Evolutionary conservation across 1,140 invertebrate species (phyloP).

Genomic region (Eufriesea mexicana): DNA sequence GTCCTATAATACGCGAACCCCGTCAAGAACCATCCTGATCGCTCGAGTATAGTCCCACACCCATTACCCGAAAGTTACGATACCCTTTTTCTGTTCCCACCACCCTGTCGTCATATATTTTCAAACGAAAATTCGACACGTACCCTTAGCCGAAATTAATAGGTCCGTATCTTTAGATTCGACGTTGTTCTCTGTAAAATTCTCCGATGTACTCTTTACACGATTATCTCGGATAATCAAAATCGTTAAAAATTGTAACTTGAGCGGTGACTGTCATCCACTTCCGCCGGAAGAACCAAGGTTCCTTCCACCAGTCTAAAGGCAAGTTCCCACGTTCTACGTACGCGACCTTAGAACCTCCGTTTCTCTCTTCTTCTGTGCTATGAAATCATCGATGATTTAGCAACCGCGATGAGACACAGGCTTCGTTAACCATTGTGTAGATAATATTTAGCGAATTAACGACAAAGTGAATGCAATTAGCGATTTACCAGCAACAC

Average conservation of each 20-base stretch:
- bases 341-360: conserved; percentile 40
- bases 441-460: background rate
- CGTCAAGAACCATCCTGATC: background rate
- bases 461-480: background rate
- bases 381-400: conserved; percentile 55
- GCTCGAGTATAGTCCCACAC: background rate
- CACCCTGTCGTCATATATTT: too few species aligned
- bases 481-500: background rate
- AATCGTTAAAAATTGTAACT: background rate
- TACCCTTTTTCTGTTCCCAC: background rate
- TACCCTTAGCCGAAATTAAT: too few species aligned
- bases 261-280: background rate
- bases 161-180: too few species aligned
- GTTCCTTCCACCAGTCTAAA: background rate
- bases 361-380: conserved; percentile 23
- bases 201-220: too few species aligned
- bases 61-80: conserved; percentile 5
- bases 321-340: conserved; percentile 49
- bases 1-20: conserved; percentile 19
- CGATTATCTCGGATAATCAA: too few species aligned
- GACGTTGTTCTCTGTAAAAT: too few species aligned
- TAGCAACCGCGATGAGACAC: conserved; percentile 36
- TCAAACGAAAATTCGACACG: too few species aligned
- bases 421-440: conserved; percentile 10
- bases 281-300: conserved; percentile 22